These are phyloP conservation scores for Vannuccia rotundouncinata DNA, from an alignment of 2,888 invertebrate genomes.

Conservation along the genomic window DNA sequence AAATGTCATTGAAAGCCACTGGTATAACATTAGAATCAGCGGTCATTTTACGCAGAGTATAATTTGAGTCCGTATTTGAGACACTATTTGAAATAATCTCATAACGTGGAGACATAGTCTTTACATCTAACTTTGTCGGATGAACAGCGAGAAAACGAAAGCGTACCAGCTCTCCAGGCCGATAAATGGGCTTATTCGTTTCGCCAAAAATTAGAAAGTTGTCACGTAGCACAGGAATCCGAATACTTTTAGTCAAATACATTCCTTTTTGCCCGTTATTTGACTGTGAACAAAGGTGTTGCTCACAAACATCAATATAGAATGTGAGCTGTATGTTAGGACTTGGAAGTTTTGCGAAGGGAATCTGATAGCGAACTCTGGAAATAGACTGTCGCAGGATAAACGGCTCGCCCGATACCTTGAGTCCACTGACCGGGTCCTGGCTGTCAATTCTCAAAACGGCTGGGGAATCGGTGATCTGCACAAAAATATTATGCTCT, in stretches of 20 bases:
- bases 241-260: neutral
- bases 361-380: neutral
- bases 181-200: conserved; percentile 47
- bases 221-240: neutral
- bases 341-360: neutral
- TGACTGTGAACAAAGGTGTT: neutral
- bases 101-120: neutral
- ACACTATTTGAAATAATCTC: neutral
- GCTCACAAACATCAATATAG: neutral
- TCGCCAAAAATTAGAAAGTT: conserved; percentile 45
- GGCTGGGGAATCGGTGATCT: neutral
- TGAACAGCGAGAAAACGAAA: conserved; percentile 32
- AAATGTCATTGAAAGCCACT: conserved; percentile 43
- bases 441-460: neutral
- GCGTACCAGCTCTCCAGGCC: conserved; percentile 44
- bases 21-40: neutral
- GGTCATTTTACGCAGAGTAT: neutral
- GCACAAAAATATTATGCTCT: conserved; percentile 12
- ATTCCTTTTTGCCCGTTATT: neutral
- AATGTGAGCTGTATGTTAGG: neutral
- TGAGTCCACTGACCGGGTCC: neutral
- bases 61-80: neutral
- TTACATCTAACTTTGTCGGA: conserved; percentile 25
- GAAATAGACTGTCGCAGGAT: neutral
- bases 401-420: neutral